Evolutionary conservation across 2,797 vertebrate species (phyloP).

Genomic region (Cyclura pinguis): DNA sequence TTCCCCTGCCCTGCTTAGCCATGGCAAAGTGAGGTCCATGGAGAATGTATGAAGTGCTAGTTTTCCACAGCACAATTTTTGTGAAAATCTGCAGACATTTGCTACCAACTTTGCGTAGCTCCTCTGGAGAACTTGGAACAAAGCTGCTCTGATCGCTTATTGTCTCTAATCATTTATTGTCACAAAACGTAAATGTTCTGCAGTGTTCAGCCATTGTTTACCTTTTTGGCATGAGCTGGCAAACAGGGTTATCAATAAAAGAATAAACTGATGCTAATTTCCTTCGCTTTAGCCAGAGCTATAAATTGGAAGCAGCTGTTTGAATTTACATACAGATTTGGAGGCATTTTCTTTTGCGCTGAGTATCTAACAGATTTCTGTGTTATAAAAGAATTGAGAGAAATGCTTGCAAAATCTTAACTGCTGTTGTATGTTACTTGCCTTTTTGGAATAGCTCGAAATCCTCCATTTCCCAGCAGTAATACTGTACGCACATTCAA

Average conservation of each 20-base stretch:
- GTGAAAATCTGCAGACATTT: neutral
- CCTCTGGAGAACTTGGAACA: neutral
- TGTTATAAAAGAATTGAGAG: neutral
- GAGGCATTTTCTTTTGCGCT: neutral
- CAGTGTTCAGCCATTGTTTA: neutral
- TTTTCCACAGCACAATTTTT: neutral
- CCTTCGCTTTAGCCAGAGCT: neutral
- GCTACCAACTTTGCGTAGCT: neutral
- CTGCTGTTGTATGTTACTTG: neutral
- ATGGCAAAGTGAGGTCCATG: neutral
- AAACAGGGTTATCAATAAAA: neutral
- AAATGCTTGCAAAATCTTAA: neutral
- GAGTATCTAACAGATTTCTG: neutral
- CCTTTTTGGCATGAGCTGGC: neutral
- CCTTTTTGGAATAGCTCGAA: neutral
- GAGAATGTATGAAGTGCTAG: too few relatives aligned
- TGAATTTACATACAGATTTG: neutral
- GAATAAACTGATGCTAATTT: neutral
- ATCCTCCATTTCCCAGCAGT: neutral
- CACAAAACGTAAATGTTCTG: neutral
- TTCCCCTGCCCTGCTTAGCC: neutral
- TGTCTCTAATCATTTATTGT: neutral
- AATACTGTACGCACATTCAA: neutral
- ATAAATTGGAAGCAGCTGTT: neutral
- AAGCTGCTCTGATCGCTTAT: neutral